Evolutionary conservation across 2,888 invertebrate genomes (phyloP), one percentile per base, ranked within the genome.

Genomic region (Drymonia ruficornis): DNA sequence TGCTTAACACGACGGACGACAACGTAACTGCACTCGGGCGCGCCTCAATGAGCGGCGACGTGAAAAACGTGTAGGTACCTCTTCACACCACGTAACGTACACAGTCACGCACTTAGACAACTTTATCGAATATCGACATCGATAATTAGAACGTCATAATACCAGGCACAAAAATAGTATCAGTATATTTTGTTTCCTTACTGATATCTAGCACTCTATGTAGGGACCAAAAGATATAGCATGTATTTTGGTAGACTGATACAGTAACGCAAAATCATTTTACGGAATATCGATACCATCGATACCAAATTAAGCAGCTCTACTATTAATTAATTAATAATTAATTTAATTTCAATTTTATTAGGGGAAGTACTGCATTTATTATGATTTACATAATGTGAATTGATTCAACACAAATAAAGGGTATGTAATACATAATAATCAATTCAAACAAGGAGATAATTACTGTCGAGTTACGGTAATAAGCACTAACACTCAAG

Each of bases 21-120:
- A 43, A 36, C 40, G 43, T 43, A 19, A 43, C 43, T 13, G 18
- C 18, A 42, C 18, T 19, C 12, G 18, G 19, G 12, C 16, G 16
- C 40, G 8, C 9, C 43, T 18, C 43, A 19, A 8, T 19, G 43
- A 18, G 48, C 49, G 50, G 19, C 6, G 19, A 18, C 43, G 53
- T 62, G 62, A 80, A 80, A 76, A 80, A 78, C 77, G 69, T 78
- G 75, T n/a, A n/a, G n/a, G n/a, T 70, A 61, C 64, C 75, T 78
- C 74, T 76, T 49, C 47, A 55, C 49, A 59, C 53, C 53, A 76
- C 67, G 74, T 72, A 78, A 75, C 59, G 29, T n/a, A n/a, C n/a
- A 9, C 0, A 78, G 76, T 61, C 61, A 74, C 43, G 47, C 36
- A 3, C 13, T 36, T n/a, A 13, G 36, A 36, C n/a, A 36, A 36